A percentile compares a stretch with the other conserved stretches of the same genome.
These are phyloP conservation scores for Camponotus vicinus DNA, from an alignment of 1,140 invertebrate species.

Conservation along the genomic window DNA sequence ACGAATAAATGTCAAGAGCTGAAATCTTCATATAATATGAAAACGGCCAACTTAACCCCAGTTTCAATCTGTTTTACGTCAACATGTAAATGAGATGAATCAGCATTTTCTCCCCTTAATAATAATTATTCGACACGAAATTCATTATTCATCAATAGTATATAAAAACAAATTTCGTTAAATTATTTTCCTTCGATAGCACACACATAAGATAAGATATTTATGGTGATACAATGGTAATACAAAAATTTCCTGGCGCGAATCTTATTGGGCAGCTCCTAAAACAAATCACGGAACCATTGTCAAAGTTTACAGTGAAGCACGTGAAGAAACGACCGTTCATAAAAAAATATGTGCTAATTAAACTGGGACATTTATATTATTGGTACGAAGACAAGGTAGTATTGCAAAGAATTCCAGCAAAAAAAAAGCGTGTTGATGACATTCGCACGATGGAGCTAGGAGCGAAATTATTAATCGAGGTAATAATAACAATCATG, in stretches of 20 bases:
- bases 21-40: not conserved
- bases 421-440: not conserved
- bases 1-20: constrained; percentile 24
- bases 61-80: constrained; percentile 31
- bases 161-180: constrained; percentile 7
- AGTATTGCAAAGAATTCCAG: not conserved
- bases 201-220: not conserved
- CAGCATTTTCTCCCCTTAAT: constrained; percentile 4
- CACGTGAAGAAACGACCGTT: constrained; percentile 20
- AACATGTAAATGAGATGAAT: constrained; percentile 29
- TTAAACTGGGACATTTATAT: constrained; percentile 33
- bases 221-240: not conserved
- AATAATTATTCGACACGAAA: constrained; percentile 29
- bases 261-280: constrained; percentile 7
- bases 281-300: constrained; percentile 34
- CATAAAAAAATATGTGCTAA: constrained; percentile 38
- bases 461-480: constrained; percentile 16
- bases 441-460: not conserved
- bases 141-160: constrained; percentile 8
- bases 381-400: constrained; percentile 16
- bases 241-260: not conserved
- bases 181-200: not conserved
- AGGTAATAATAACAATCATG: constrained; percentile 17
- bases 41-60: constrained; percentile 29
- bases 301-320: constrained; percentile 36